phyloP scores from a whole-genome alignment of 2,888 invertebrate genomes.

The Panzeria rudis region DNA sequence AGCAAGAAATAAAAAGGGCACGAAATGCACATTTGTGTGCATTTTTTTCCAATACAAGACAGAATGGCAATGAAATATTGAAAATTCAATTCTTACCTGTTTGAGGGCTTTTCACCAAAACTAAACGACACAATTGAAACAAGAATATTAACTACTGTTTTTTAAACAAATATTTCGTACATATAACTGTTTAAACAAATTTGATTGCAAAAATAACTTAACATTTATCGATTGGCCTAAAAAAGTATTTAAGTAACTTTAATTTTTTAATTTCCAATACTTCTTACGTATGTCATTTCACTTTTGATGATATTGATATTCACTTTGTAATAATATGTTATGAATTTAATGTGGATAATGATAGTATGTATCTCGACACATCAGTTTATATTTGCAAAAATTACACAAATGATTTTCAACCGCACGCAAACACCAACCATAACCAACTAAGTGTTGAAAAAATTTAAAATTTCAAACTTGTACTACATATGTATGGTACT shows the following conservation, averaged over 20 bases:
- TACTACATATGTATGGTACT: too few relatives aligned
- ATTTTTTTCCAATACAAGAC: background rate
- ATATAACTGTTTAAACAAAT: slow-evolving; percentile 13
- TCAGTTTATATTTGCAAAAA: background rate
- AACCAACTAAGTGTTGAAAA: slow-evolving; percentile 47
- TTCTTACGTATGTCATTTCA: slow-evolving; percentile 35
- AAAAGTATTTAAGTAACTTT: background rate
- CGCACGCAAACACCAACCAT: slow-evolving; percentile 45
- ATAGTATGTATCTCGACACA: background rate
- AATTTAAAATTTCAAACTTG: slow-evolving; percentile 48
- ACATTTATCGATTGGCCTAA: slow-evolving; percentile 30
- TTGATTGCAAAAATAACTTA: slow-evolving; percentile 7
- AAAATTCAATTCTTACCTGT: slow-evolving; percentile 70
- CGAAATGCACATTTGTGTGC: slow-evolving; percentile 18
- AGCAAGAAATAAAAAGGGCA: slow-evolving; percentile 52
- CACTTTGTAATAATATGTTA: slow-evolving; percentile 27
- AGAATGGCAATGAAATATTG: slow-evolving; percentile 65
- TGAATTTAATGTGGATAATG: slow-evolving; percentile 4
- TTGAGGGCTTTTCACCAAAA: slow-evolving; percentile 20
- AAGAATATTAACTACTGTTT: slow-evolving; percentile 2
- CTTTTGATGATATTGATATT: slow-evolving; percentile 59
- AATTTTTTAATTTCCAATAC: slow-evolving; percentile 2
- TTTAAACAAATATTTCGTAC: slow-evolving; percentile 10
- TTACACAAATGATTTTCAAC: slow-evolving; percentile 41
- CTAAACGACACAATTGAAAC: slow-evolving; percentile 22